Percentiles rank a stretch among this genome's conserved stretches.
Evolutionary conservation across 2,888 invertebrate species (phyloP).

Genomic region (Luperina testacea): DNA sequence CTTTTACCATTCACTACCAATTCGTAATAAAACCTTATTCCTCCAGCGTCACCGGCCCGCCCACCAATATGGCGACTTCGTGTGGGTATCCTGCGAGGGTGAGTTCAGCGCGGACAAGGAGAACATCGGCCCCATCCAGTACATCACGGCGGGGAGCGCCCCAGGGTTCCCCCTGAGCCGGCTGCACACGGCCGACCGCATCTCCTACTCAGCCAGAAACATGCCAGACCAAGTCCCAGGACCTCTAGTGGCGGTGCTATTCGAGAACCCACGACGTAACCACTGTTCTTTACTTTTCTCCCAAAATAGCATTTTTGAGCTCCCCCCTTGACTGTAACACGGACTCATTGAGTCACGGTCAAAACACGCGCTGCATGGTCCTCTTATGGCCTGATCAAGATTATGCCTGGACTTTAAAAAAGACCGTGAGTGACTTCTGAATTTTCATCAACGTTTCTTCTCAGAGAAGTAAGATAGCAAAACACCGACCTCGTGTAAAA

Average conservation of each 20-base stretch:
- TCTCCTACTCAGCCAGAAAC: conserved; percentile 78
- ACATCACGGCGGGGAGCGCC: conserved; percentile 91
- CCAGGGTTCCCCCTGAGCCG: conserved; percentile 87
- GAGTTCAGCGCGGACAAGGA: conserved; percentile 94
- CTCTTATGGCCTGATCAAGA: background rate
- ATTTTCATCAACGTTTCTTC: background rate
- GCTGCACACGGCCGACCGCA: conserved; percentile 84
- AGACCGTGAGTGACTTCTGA: background rate
- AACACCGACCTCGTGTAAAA: no score
- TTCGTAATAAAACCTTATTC: background rate
- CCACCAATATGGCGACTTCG: conserved; percentile 88
- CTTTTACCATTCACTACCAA: background rate
- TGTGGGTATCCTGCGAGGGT: conserved; percentile 96
- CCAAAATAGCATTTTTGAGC: background rate
- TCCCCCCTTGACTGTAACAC: background rate
- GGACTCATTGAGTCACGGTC: no score
- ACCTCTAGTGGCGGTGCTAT: conserved; percentile 82
- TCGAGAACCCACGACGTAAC: conserved; percentile 85
- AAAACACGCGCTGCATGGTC: background rate
- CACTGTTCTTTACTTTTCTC: conserved; percentile 18
- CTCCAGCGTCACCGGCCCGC: conserved; percentile 78
- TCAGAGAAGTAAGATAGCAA: no score
- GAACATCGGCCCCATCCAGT: conserved; percentile 93
- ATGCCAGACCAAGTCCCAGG: conserved; percentile 81
- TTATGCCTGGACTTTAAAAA: background rate